A percentile compares a stretch with the other conserved stretches of the same genome.
Conservation (phyloP, 23 tunicate genomes). For the Diplosoma virens region DNA sequence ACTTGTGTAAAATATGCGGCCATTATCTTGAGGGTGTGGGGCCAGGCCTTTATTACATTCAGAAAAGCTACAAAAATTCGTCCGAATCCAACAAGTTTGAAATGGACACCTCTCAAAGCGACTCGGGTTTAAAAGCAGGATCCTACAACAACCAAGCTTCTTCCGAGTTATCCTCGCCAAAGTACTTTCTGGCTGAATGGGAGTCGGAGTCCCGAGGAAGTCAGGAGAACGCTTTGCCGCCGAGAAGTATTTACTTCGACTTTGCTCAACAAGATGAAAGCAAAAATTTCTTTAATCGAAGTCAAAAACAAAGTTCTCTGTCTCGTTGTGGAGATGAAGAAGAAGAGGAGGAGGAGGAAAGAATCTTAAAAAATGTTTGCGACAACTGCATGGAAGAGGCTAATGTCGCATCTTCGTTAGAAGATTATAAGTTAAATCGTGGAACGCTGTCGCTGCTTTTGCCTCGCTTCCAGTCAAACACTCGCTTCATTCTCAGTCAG, state of each 20-base stretch:
- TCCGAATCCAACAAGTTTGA: neutral
- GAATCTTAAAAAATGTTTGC: neutral
- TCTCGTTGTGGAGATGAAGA: neutral
- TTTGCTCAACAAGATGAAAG: constrained; percentile 15
- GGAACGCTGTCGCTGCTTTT: too few relatives aligned
- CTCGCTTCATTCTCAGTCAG: neutral
- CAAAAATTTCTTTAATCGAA: neutral
- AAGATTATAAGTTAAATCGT: too few relatives aligned
- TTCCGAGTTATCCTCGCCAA: neutral
- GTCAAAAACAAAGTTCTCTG: neutral
- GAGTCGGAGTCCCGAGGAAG: neutral
- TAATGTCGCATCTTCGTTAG: neutral
- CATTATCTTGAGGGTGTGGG: constrained; percentile 35
- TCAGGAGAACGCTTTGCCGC: constrained; percentile 15
- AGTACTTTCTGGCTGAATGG: neutral
- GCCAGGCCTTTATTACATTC: constrained; percentile 31
- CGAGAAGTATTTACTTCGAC: constrained; percentile 40
- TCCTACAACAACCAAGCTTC: neutral
- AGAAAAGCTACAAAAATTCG: constrained; percentile 5
- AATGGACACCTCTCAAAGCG: neutral
- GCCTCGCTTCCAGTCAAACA: too few relatives aligned
- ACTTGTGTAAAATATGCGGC: constrained; percentile 39
- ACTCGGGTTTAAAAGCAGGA: neutral
- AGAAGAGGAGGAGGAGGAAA: neutral
- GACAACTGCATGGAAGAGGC: constrained; percentile 12